These are phyloP conservation scores for Peromyscus eremicus DNA, from an alignment of 2,797 vertebrate genomes.

Conservation along the genomic window DNA sequence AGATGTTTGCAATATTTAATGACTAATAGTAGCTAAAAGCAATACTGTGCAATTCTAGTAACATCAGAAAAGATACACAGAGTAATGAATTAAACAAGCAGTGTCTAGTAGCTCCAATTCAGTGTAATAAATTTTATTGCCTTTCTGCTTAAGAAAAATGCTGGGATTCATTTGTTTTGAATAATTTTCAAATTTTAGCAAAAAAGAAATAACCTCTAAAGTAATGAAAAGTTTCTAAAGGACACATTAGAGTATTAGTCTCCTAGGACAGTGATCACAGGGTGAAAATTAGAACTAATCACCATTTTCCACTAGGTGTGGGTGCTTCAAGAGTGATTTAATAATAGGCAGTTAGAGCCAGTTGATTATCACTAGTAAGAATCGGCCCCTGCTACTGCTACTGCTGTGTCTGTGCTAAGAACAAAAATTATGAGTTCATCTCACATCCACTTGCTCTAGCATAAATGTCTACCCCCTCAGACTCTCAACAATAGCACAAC, in stretches of 20 bases:
- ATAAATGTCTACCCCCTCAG: background rate
- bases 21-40: slow-evolving; percentile 71
- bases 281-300: slow-evolving; percentile 49
- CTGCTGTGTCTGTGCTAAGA: background rate
- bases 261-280: slow-evolving; percentile 19
- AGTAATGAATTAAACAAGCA: slow-evolving; percentile 52
- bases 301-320: slow-evolving; percentile 12
- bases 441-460: background rate
- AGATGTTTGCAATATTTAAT: slow-evolving; percentile 77
- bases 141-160: slow-evolving; percentile 65
- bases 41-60: slow-evolving; percentile 61
- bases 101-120: slow-evolving; percentile 50
- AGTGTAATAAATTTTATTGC: slow-evolving; percentile 56
- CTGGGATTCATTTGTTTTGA: slow-evolving; percentile 63
- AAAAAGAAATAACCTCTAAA: slow-evolving; percentile 65
- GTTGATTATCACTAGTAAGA: background rate
- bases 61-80: slow-evolving; percentile 63
- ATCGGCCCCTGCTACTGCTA: background rate
- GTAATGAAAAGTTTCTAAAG: slow-evolving; percentile 66
- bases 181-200: slow-evolving; percentile 71
- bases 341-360: slow-evolving; percentile 34
- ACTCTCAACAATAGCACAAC: background rate
- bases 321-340: background rate
- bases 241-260: slow-evolving; percentile 63
- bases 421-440: background rate